Base-by-base conservation (phyloP, 2,888 invertebrate genomes). In the Ochropleura leucogaster region DNA sequence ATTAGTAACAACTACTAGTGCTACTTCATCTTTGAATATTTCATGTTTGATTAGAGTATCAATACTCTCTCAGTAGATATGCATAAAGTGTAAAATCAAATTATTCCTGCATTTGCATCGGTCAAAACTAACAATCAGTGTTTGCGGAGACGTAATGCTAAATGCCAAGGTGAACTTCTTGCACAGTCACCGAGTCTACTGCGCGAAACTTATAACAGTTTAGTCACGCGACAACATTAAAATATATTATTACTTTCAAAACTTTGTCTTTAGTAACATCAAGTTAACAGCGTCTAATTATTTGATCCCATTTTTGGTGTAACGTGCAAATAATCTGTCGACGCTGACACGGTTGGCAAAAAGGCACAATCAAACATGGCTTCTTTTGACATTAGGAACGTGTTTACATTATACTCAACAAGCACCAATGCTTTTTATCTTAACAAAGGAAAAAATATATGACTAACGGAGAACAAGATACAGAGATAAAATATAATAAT, bases 151-250 rank as follows among this genome's bases (percentile, higher is more conserved):
- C 89, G 83, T 88, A 87, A 85, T 88, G 83, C 87, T 92, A 95
- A 95, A 95, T 95, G 95, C 94, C 95, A 95, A 95, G 95, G 95
- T 93, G 89, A 95, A 92, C 95, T 78, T 86, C 91, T 92, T 90
- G 88, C 84, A 91, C 92, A 94, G 93, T 94, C 93, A 90, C 93
- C 88, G 87, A 85, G 86, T 87, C 87, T 72, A 87, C 83, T 80
- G 86, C 85, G 82, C 86, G 80, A 90, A 89, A 85, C 80, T 87
- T 87, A 88, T 86, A n/a, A 86, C 84, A 88, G 85, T 86, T 82
- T 84, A 82, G 85, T 84, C 72, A 62, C 65, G 74, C 66, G 63
- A 68, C 72, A 76, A 80, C 79, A 83, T 84, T 84, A 81, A 79
- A 84, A 84, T 75, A 77, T 76, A 81, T 74, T 75, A 72, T 47